Conservation (phyloP, 1,140 invertebrate species). For the Teleopsis dalmanni region DNA sequence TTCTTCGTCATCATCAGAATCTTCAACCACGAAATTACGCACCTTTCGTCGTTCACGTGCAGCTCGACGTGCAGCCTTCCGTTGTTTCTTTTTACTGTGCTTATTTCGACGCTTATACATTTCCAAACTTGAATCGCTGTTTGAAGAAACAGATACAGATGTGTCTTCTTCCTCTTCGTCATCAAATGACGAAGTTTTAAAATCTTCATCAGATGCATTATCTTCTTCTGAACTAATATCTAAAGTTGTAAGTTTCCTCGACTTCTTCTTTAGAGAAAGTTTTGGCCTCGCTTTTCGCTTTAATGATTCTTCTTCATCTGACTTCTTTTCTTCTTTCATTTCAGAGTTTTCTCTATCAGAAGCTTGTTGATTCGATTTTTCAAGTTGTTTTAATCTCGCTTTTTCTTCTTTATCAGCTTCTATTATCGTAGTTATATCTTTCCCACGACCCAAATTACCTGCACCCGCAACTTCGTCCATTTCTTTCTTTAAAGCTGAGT, state of each 20-base stretch:
- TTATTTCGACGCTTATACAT: constrained; percentile 23
- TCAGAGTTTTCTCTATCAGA: background rate
- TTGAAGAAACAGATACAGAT: constrained; percentile 25
- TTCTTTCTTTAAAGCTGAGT: constrained; percentile 80
- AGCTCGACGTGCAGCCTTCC: constrained; percentile 29
- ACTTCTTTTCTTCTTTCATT: background rate
- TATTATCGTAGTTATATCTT: constrained; percentile 83
- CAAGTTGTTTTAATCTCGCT: constrained; percentile 19
- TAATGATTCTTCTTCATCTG: constrained; percentile 16
- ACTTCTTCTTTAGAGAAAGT: constrained; percentile 53
- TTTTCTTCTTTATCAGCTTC: constrained; percentile 71
- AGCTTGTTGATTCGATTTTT: constrained; percentile 25
- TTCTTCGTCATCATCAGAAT: constrained; percentile 35
- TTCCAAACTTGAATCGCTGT: constrained; percentile 38
- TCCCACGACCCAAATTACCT: constrained; percentile 73
- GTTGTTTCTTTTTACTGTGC: constrained; percentile 26
- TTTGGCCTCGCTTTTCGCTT: constrained; percentile 44
- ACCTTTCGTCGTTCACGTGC: constrained; percentile 35
- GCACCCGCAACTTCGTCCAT: constrained; percentile 65
- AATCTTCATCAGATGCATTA: constrained; percentile 77
- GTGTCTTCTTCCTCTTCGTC: constrained; percentile 31
- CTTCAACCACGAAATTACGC: constrained; percentile 39
- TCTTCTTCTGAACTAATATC: constrained; percentile 76
- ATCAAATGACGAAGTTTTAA: constrained; percentile 54
- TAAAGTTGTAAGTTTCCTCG: constrained; percentile 68